Evolutionary conservation across 2,797 vertebrate genomes (phyloP), one percentile per base, ranked within the genome.

Genomic region (Corythornis leucogaster): DNA sequence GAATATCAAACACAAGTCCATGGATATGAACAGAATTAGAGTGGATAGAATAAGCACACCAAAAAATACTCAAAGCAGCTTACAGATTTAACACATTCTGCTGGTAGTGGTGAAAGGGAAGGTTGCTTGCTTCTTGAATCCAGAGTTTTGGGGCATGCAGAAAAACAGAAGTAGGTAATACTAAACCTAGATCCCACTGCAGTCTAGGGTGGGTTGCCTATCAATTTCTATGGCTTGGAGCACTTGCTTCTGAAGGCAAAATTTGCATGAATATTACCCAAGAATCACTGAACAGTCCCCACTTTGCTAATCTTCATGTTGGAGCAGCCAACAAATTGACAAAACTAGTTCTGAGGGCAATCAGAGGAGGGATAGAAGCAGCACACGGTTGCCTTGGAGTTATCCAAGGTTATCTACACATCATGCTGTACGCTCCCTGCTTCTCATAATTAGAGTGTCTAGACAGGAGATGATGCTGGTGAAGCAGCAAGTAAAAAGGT

Each of bases 361-460:
- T 66, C 16, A 7, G 68, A 54, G 48, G 48, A 93, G 61, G 59
- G 69, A 94, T 67, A 53, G 84, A 92, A 83, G 84, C 58, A 78
- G 76, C 76, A 69, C 69, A 67, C 0, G 0, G 86, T 92, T 93
- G 59, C 84, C 86, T 87, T 82, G 81, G 94, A 94, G 86, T 95
- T 92, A 90, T 18, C 90, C 61, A 91, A 95, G 95, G 96, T 33
- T 95, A 97, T 93, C 94, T 95, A 78, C 84, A 69, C 82, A 92
- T 91, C 92, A 71, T 4, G 12, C 75, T 96, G 89, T 91, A 91
- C 42, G 81, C 95, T 97, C 95, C 90, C 93, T 54, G 92, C 83
- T 96, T 93, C 90, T 94, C 96, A 55, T 95, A 97, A 97, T 97
- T 97, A 97, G 80, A 85, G 95, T 96, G 97, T 97, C 97, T 98